Evolutionary conservation across 2,888 invertebrate species (phyloP).

Genomic region (Ophion obscuratus): DNA sequence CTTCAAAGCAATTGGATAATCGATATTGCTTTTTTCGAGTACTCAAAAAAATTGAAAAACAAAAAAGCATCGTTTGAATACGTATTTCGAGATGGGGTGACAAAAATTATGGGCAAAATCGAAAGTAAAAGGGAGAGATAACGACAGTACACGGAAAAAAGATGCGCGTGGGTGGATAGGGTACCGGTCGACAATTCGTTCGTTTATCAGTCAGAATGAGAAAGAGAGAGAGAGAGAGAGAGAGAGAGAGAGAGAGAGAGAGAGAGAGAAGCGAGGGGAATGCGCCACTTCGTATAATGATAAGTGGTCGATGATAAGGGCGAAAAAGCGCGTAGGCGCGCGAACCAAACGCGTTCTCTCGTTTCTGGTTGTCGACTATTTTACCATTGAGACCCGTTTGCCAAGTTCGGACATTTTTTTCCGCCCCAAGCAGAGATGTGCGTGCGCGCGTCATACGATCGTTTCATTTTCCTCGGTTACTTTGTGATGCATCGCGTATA

Average conservation of each 20-base stretch:
- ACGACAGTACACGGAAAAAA: constrained; percentile 22
- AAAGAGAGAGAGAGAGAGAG: not conserved
- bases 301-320: constrained; percentile 62
- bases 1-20: too few species aligned
- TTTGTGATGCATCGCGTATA: constrained; percentile 7
- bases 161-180: constrained; percentile 37
- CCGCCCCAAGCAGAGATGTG: constrained; percentile 10
- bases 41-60: not conserved
- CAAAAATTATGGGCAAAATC: constrained; percentile 31
- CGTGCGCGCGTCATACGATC: constrained; percentile 35
- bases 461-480: constrained; percentile 47
- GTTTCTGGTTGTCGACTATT: constrained; percentile 22
- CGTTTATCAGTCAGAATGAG: constrained; percentile 38
- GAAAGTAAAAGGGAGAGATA: constrained; percentile 30
- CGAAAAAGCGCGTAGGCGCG: constrained; percentile 60
- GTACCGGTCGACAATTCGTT: constrained; percentile 47
- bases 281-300: constrained; percentile 65
- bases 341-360: constrained; percentile 36
- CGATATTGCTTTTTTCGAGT: too few species aligned
- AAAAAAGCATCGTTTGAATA: not conserved
- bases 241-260: constrained; percentile 10
- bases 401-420: constrained; percentile 15
- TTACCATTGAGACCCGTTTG: constrained; percentile 36
- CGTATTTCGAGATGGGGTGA: constrained; percentile 12
- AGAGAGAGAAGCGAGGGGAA: constrained; percentile 41